phyloP scores from a whole-genome alignment of 1,140 invertebrate species.

The Lepidostoma basale region DNA sequence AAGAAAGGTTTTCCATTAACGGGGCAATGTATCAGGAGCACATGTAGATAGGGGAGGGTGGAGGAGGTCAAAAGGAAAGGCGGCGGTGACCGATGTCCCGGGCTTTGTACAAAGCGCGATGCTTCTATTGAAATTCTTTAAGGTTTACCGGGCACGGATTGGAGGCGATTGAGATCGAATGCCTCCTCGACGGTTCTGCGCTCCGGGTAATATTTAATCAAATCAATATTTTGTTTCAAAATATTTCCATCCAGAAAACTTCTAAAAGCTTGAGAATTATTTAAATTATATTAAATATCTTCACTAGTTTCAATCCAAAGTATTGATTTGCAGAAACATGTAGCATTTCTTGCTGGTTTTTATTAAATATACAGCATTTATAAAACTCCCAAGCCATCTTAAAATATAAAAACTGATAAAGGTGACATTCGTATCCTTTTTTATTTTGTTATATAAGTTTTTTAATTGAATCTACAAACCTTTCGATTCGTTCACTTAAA shows the following conservation, averaged over 20 bases:
- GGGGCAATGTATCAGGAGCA: constrained; percentile 24
- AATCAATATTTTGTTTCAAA: not conserved
- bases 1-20: constrained; percentile 20
- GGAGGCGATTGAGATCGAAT: constrained; percentile 23
- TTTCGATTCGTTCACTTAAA: no score
- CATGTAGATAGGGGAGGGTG: constrained; percentile 20
- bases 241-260: not conserved
- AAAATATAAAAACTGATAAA: not conserved
- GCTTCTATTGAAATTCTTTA: constrained; percentile 43
- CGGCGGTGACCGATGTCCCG: constrained; percentile 41
- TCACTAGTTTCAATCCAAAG: not conserved
- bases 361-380: not conserved
- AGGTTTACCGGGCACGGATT: constrained; percentile 31
- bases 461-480: not conserved
- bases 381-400: not conserved
- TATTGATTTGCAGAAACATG: no score
- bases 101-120: constrained; percentile 31
- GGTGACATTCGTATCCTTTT: not conserved
- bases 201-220: constrained; percentile 4
- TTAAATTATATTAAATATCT: not conserved
- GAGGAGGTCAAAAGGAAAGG: constrained; percentile 27
- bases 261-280: not conserved
- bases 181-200: not conserved
- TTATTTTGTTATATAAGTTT: not conserved
- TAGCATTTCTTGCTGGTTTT: not conserved